Conservation (phyloP, 2,113 vertebrate genomes). For the Tetraodon nigroviridis region DNA sequence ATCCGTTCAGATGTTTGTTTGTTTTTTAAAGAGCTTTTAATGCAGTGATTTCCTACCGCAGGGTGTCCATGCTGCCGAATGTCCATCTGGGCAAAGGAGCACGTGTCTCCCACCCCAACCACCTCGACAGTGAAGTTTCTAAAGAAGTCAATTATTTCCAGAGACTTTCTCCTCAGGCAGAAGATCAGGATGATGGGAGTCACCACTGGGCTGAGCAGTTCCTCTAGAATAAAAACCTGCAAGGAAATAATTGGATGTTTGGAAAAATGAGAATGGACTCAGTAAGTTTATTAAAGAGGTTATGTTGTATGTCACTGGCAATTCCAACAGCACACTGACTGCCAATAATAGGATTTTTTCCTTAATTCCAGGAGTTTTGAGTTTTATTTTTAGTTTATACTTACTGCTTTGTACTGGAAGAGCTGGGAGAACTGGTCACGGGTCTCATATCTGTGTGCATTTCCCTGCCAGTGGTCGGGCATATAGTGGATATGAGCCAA, state of each 20-base stretch:
- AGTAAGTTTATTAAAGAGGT: background rate
- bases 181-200: constrained; percentile 96
- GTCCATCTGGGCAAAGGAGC: constrained; percentile 98
- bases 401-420: constrained; percentile 99
- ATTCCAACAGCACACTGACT: no score
- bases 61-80: constrained; percentile 96
- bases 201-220: constrained; percentile 92
- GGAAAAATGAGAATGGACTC: background rate
- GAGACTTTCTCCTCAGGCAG: constrained; percentile 89
- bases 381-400: constrained; percentile 43
- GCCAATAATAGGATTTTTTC: no score
- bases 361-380: background rate
- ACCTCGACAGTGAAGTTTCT: constrained; percentile 97
- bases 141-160: constrained; percentile 99
- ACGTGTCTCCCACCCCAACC: constrained; percentile 93
- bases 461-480: constrained; percentile 99
- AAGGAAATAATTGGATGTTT: background rate
- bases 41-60: constrained; percentile 73
- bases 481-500: constrained; percentile 98
- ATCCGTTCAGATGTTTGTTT: background rate
- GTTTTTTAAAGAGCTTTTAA: background rate
- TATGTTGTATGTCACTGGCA: no score
- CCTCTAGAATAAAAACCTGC: constrained; percentile 95
- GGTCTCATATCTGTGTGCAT: constrained; percentile 93
- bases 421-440: constrained; percentile 96